Evolutionary conservation across 1,140 invertebrate genomes (phyloP), one percentile per base, ranked within the genome.

Genomic region (Drosophila tsacasi): DNA sequence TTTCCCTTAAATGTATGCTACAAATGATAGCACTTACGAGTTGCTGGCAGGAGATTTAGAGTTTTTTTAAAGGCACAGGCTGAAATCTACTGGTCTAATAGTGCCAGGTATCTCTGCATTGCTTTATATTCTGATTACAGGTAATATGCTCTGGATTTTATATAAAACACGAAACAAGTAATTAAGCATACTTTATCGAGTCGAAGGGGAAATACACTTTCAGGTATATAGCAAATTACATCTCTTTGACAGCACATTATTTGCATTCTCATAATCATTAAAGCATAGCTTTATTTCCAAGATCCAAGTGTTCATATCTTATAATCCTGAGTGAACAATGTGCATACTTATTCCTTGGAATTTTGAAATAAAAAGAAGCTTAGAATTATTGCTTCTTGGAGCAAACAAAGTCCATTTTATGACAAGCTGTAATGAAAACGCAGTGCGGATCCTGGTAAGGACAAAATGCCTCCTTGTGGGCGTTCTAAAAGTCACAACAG

Each of bases 1-100:
- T 1, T 23, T 17, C 37, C 37, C 67, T 9, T 3, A 37, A 46
- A 71, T 57, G 49, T 71, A 71, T 55, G 67, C 67, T 47, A 46
- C 3, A 55, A 1, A n/a, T 39, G 7, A 17, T 1, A 37, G 13
- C 1, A 54, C 7, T 5, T 2, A 17, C 19, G 1, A 35, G 3
- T 21, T 15, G 3, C 50, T 54, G 30, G 6, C 12, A 5, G 2
- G 0, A 13, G 12, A 3, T 19, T 19, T 21, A 32, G 21, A 35
- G n/a, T 21, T 54, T 35, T 35, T 19, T 13, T 54, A 4, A 32
- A 54, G 2, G 4, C 19, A 23, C 19, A 15, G 13, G 5, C 19
- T 55, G 32, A 55, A 9, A 19, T 55, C 13, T 15, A 30, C 46
- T 49, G 23, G 15, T 17, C 15, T 15, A 17, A 8, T 23, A 9